Conservation (phyloP, 2,113 vertebrate genomes). For the human (Homo sapiens) region DNA sequence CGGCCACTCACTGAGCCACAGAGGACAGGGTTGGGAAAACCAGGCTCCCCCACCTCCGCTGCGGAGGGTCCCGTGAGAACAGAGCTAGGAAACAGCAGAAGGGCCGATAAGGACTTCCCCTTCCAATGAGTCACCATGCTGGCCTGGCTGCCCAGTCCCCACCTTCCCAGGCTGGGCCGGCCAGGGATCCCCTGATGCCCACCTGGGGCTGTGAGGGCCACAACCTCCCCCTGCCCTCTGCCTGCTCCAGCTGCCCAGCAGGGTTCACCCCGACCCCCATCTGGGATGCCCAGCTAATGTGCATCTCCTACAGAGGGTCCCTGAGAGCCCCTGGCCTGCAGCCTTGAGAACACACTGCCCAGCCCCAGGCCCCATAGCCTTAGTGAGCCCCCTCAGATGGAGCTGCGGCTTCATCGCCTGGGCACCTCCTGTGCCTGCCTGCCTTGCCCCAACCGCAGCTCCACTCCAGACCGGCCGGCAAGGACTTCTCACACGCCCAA, state of each 20-base stretch:
- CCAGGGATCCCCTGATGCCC: neutral
- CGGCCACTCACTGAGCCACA: neutral
- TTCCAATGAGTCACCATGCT: conserved; percentile 30
- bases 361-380: neutral
- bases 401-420: neutral
- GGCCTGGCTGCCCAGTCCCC: neutral
- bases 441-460: neutral
- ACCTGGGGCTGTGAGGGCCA: neutral
- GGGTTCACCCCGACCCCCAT: neutral
- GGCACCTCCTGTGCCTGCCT: neutral
- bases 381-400: neutral
- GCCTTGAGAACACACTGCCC: neutral
- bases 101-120: conserved; percentile 12
- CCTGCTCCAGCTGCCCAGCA: neutral
- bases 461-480: neutral
- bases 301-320: neutral
- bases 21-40: neutral
- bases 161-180: neutral
- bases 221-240: neutral
- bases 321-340: neutral
- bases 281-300: neutral
- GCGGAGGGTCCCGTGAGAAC: conserved; percentile 31
- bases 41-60: neutral
- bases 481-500: neutral
- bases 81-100: conserved; percentile 13